Percentiles rank a stretch among this genome's conserved stretches.
phyloP scores from a whole-genome alignment of 2,113 vertebrate genomes.

The Callipepla squamata region DNA sequence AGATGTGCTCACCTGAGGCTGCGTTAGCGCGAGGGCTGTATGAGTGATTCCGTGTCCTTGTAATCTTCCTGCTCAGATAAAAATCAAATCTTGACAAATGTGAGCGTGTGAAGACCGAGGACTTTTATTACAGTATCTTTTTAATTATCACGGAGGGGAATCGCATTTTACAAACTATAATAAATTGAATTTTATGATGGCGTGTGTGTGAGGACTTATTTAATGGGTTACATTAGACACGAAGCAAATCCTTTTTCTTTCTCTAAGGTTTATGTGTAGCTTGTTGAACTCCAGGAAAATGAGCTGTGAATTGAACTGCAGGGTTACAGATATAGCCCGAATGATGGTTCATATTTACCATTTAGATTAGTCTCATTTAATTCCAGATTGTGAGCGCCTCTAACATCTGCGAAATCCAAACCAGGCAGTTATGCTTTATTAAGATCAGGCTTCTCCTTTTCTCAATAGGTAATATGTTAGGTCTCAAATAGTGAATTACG shows the following conservation, averaged over 20 bases:
- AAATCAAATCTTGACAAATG: conserved; percentile 28
- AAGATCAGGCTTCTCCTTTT: neutral
- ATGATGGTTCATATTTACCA: neutral
- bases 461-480: neutral
- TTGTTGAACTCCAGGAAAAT: conserved; percentile 21
- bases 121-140: conserved; percentile 53
- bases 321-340: neutral
- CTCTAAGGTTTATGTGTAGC: neutral
- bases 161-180: conserved; percentile 9
- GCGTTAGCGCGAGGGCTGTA: neutral
- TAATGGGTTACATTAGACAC: neutral
- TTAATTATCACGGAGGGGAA: conserved; percentile 56
- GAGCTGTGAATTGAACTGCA: conserved; percentile 14
- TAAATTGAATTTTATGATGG: conserved; percentile 53
- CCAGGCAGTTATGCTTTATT: neutral
- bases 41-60: neutral
- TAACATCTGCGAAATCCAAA: conserved; percentile 36
- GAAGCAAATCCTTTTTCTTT: neutral
- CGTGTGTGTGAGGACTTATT: conserved; percentile 28
- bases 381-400: neutral
- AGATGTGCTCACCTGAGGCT: neutral
- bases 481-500: neutral
- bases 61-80: neutral
- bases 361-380: conserved; percentile 23
- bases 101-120: neutral